Evolutionary conservation across 1,140 invertebrate species (phyloP), one percentile per base, ranked within the genome.

Genomic region (Saccostrea cuccullata): DNA sequence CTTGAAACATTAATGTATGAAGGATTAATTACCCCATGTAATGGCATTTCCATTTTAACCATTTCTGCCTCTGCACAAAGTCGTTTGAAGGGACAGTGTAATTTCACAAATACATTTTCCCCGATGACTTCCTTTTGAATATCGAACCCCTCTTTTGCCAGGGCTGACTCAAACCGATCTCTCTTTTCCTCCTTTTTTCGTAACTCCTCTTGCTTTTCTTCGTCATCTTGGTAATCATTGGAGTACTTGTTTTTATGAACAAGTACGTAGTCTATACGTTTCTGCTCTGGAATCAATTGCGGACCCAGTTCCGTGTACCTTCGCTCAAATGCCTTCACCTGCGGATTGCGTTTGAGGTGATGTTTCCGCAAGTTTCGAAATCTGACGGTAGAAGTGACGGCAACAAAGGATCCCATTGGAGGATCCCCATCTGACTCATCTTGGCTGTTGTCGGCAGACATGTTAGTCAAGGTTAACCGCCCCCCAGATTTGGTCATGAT

Each of bases 1-100:
- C 5, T 82, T 82, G 26, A 5, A n/a, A n/a, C n/a, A 47, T 8
- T 5, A 47, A 47, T 2, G 9, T 47, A 6, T 47, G 5, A 47
- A 47, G 1, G 9, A 47, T 36, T 36, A 6, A 82, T 90, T 92
- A 95, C 94, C 88, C 92, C 93, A 87, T 91, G 92, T 4, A 95
- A 64, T 64, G 94, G 94, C 92, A 95, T 92, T 85, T 95, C 93
- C 11, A 95, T 86, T 83, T 93, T 92, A 17, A 93, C 91, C 20
- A 90, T 91, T 86, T 95, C 94, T 12, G 95, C 95, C 88, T 95
- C 94, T 26, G 92, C 85, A 88, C 93, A 94, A 56, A 95, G 88
- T 36, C 94, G 89, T 73, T 94, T 92, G 64, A 95, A 93, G 0
- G 95, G 93, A 87, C 92, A 93, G 85, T 94, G 93, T 11, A 95